phyloP scores from a whole-genome alignment of 2,888 invertebrate species.

The Drosophila quinaria region DNA sequence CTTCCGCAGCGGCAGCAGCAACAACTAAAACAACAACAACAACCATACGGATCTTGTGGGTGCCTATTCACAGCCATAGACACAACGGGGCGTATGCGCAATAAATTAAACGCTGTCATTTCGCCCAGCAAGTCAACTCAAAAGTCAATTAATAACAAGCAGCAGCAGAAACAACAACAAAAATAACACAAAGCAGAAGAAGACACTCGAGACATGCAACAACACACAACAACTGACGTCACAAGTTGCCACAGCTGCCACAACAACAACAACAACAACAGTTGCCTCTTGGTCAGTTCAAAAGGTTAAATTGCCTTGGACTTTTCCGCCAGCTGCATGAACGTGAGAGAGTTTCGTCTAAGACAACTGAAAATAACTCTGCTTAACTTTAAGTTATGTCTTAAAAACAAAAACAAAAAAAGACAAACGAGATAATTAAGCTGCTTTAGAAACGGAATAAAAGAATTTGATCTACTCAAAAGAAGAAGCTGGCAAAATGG shows the following conservation, averaged over 20 bases:
- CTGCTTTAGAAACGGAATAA: conserved; percentile 7
- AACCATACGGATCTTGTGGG: conserved; percentile 53
- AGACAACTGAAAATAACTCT: background rate
- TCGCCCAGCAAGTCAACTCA: conserved; percentile 76
- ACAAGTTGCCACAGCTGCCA: conserved; percentile 44
- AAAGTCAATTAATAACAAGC: conserved; percentile 81
- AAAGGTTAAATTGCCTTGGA: conserved; percentile 70
- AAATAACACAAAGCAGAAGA: conserved; percentile 15
- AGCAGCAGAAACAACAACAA: conserved; percentile 39
- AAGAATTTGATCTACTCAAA: conserved; percentile 9
- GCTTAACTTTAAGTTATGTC: conserved; percentile 16
- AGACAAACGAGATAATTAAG: conserved; percentile 41
- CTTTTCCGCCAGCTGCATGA: conserved; percentile 48
- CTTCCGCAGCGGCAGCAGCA: conserved; percentile 60
- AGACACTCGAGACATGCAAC: conserved; percentile 35
- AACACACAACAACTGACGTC: conserved; percentile 59
- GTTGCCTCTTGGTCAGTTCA: conserved; percentile 64
- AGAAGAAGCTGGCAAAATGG: conserved; percentile 11
- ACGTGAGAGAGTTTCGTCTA: conserved; percentile 72
- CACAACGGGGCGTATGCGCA: conserved; percentile 77
- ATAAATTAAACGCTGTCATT: conserved; percentile 78
- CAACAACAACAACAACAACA: background rate
- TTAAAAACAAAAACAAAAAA: conserved; percentile 11
- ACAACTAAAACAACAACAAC: conserved; percentile 6
- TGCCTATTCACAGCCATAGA: conserved; percentile 39